phyloP scores from a whole-genome alignment of 2,797 vertebrate species.

The Pangasius krempfi region DNA sequence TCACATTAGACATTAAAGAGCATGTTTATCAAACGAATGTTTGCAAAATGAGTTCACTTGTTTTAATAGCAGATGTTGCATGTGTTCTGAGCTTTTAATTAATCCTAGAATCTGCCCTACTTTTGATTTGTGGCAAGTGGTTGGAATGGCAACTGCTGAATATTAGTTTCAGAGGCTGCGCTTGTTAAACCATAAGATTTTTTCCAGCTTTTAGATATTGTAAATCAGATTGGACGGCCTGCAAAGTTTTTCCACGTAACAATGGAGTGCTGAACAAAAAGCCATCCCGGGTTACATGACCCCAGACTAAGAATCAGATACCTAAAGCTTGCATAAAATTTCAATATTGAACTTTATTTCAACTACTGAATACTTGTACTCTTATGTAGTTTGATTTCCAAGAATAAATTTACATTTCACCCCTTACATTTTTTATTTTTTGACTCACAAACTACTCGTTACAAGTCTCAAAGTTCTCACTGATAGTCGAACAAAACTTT shows the following conservation, averaged over 20 bases:
- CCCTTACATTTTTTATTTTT: background rate
- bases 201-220: background rate
- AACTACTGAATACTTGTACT: background rate
- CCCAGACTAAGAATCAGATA: background rate
- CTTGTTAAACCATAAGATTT: background rate
- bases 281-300: too few species aligned
- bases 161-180: background rate
- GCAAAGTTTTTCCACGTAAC: background rate
- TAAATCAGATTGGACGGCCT: background rate
- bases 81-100: background rate
- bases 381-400: background rate
- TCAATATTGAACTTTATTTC: background rate
- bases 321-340: background rate
- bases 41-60: background rate
- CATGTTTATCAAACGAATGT: background rate
- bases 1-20: background rate
- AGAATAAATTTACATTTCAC: too few species aligned
- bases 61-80: too few species aligned
- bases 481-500: background rate
- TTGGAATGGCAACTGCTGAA: background rate
- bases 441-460: background rate
- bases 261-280: background rate
- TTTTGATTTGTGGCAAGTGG: background rate
- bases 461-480: background rate
- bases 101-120: constrained; percentile 9